Base-by-base conservation (phyloP, 2,888 invertebrate genomes). In the Drosophila emarginata region DNA sequence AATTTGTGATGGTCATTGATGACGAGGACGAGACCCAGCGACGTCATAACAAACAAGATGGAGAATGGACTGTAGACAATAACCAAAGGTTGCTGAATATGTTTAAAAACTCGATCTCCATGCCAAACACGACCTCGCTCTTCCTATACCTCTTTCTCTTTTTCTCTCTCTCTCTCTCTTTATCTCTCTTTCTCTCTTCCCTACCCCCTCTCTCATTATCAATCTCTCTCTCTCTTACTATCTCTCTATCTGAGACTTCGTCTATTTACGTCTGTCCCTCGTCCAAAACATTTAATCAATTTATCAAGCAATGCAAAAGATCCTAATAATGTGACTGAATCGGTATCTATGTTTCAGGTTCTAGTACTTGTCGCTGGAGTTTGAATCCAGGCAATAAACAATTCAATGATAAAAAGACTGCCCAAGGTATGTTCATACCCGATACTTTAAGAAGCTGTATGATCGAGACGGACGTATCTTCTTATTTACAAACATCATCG, bases 381-480 rank as follows among this genome's bases (percentile, higher is more conserved):
- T 70, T 26, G n/a, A 63, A 52, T 37, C 53, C n/a, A 62, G 40
- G 36, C 58, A 50, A 62, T 60, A 80, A 58, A 39, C 45, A 53
- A 65, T 67, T 81, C 78, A 76, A 86, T 80, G 85, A 71, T 63
- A 62, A 62, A 63, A 51, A 50, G 37, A 62, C 61, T 68, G 61
- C 63, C 50, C 59, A 88, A 89, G 92, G 91, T 88, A 97, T 97
- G 97, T 97, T 97, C 94, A 96, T 97, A 94, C 97, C 97, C 93
- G 97, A 97, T 93, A 95, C 96, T 91, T 94, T 96, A 94, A 95
- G 96, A 94, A 96, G 96, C 96, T 97, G 96, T 95, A 97, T 97
- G 97, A 96, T 97, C 95, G 97, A 97, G 95, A 95, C 95, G 93
- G 97, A 97, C 96, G 97, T 97, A 93, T 96, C 97, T 93, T 96